phyloP scores from a whole-genome alignment of 2,888 invertebrate species.

The Conops quadrifasciatus region DNA sequence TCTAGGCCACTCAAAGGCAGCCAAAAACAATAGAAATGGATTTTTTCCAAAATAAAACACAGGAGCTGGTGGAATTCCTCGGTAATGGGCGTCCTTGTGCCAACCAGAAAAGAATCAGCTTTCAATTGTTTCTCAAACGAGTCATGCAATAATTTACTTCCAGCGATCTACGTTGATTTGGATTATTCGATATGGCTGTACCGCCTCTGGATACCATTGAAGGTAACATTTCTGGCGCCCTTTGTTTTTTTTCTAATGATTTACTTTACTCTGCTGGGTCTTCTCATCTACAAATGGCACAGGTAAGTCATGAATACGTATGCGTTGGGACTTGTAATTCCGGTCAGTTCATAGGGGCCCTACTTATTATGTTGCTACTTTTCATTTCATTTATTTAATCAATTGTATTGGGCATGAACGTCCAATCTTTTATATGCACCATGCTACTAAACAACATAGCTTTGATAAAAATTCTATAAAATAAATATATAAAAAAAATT shows the following conservation, averaged over 20 bases:
- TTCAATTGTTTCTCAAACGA: not conserved
- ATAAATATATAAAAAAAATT: no score
- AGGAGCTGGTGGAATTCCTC: constrained; percentile 51
- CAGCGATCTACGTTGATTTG: constrained; percentile 83
- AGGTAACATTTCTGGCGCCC: constrained; percentile 87
- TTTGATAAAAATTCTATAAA: no score
- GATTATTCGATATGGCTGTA: constrained; percentile 86
- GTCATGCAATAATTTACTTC: constrained; percentile 52
- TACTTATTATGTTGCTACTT: no score
- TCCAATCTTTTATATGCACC: no score
- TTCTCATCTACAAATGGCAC: constrained; percentile 87
- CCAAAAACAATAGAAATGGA: constrained; percentile 50
- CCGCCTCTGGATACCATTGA: constrained; percentile 83
- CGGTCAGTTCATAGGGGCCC: no score
- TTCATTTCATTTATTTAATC: no score
- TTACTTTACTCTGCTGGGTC: constrained; percentile 82
- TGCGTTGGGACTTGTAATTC: no score
- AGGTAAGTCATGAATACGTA: constrained; percentile 67
- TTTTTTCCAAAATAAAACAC: constrained; percentile 51
- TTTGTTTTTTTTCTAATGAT: constrained; percentile 81
- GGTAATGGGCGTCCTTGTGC: constrained; percentile 44
- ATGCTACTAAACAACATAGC: no score
- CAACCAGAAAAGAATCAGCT: not conserved
- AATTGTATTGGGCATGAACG: no score
- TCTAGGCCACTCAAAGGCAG: not conserved